Conservation (phyloP, 2,888 invertebrate species). For the Amiota minor region DNA sequence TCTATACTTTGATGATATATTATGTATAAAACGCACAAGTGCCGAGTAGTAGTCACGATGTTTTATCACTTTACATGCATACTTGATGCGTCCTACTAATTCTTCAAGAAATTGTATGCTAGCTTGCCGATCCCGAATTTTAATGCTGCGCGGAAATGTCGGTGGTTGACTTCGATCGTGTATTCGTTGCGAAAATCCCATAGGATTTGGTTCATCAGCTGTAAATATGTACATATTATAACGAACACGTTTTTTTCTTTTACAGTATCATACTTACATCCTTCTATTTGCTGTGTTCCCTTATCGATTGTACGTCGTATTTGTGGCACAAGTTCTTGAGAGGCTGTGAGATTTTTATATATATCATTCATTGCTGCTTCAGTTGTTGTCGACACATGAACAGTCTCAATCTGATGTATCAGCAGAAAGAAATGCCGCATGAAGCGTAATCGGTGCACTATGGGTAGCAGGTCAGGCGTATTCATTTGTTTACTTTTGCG, state of each 20-base stretch:
- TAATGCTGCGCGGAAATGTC: conserved; percentile 96
- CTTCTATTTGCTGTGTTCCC: conserved; percentile 80
- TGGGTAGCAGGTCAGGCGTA: conserved; percentile 79
- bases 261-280: conserved; percentile 58
- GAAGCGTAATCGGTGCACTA: conserved; percentile 88
- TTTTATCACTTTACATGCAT: conserved; percentile 86
- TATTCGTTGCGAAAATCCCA: conserved; percentile 96
- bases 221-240: conserved; percentile 23
- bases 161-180: conserved; percentile 97
- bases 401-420: conserved; percentile 73
- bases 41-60: conserved; percentile 87
- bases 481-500: conserved; percentile 76
- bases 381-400: conserved; percentile 75
- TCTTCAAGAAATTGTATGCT: conserved; percentile 86
- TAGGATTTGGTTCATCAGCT: conserved; percentile 82
- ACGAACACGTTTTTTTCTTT: background rate
- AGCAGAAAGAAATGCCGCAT: conserved; percentile 89
- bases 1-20: background rate
- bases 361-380: conserved; percentile 81
- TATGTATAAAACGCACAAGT: conserved; percentile 76
- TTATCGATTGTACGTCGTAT: conserved; percentile 84
- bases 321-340: conserved; percentile 86
- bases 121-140: conserved; percentile 82
- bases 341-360: conserved; percentile 85
- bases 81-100: conserved; percentile 85